Percentiles rank a stretch among this genome's conserved stretches.
phyloP scores from a whole-genome alignment of 2,797 vertebrate species.

The Sphenopsis melanotis region DNA sequence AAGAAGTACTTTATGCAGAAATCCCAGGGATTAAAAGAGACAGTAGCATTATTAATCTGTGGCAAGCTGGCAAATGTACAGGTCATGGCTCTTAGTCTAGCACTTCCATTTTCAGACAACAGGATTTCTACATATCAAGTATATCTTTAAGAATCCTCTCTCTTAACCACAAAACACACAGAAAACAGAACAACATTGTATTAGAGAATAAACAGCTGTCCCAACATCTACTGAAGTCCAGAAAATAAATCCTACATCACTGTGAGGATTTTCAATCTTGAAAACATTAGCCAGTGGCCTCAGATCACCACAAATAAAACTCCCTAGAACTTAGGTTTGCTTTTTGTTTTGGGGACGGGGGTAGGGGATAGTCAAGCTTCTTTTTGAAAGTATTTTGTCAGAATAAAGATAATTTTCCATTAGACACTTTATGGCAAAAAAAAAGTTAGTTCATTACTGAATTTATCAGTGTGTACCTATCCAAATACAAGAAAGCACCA shows the following conservation, averaged over 20 bases:
- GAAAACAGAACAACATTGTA: not conserved
- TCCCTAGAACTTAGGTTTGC: not conserved
- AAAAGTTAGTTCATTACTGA: not conserved
- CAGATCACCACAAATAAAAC: not conserved
- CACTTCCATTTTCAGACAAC: not conserved
- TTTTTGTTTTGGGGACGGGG: not conserved
- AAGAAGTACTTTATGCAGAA: not conserved
- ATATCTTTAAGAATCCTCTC: not conserved
- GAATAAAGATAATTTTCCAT: not conserved
- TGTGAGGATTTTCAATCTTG: not conserved
- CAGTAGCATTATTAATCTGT: not conserved
- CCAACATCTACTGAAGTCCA: not conserved
- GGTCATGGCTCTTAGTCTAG: not conserved
- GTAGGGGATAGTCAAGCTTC: not conserved
- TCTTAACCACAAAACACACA: not conserved
- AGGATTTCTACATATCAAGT: not conserved
- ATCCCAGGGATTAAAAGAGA: not conserved
- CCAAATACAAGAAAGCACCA: not conserved
- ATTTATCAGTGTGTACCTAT: not conserved
- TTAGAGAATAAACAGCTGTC: not conserved
- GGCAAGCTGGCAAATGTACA: not conserved
- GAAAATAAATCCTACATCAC: not conserved
- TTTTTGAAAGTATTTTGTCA: not conserved
- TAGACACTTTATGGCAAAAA: not conserved
- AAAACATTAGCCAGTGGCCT: not conserved